Conservation (phyloP, 2,888 invertebrate genomes). For the Diogma glabrata region DNA sequence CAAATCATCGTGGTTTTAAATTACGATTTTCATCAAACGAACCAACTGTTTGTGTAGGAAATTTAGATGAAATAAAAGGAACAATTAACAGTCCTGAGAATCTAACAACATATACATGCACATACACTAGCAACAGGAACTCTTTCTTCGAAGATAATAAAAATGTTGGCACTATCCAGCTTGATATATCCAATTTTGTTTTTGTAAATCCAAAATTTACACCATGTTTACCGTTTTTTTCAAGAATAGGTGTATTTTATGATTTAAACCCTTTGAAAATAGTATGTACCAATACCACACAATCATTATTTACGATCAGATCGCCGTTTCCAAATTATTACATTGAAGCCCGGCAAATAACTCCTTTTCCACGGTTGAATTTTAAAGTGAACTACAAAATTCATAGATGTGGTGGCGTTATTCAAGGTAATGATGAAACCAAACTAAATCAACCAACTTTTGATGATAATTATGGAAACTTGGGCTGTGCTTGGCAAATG, state of each 20-base stretch:
- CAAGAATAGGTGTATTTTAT: neutral
- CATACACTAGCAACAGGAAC: slow-evolving; percentile 22
- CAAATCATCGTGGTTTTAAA: slow-evolving; percentile 54
- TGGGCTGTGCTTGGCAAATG: slow-evolving; percentile 66
- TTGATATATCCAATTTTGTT: slow-evolving; percentile 26
- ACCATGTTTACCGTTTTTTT: neutral
- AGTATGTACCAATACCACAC: neutral
- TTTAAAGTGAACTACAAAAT: slow-evolving; percentile 46
- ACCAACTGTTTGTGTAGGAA: slow-evolving; percentile 41
- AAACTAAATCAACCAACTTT: slow-evolving; percentile 28
- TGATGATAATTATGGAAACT: slow-evolving; percentile 23
- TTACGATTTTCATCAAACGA: slow-evolving; percentile 53
- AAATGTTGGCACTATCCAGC: slow-evolving; percentile 27
- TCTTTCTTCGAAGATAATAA: slow-evolving; percentile 13
- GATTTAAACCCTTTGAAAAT: neutral
- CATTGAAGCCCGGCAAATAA: no score
- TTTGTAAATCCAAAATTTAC: slow-evolving; percentile 18
- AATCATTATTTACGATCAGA: slow-evolving; percentile 8
- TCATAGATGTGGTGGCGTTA: slow-evolving; percentile 52
- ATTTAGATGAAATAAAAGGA: slow-evolving; percentile 33
- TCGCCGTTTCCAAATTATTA: slow-evolving; percentile 15
- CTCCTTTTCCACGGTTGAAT: slow-evolving; percentile 24
- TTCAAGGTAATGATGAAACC: slow-evolving; percentile 32
- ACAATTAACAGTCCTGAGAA: slow-evolving; percentile 33
- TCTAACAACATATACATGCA: slow-evolving; percentile 28